Evolutionary conservation across 2,113 vertebrate genomes (phyloP).

Genomic region (Empidonax traillii): DNA sequence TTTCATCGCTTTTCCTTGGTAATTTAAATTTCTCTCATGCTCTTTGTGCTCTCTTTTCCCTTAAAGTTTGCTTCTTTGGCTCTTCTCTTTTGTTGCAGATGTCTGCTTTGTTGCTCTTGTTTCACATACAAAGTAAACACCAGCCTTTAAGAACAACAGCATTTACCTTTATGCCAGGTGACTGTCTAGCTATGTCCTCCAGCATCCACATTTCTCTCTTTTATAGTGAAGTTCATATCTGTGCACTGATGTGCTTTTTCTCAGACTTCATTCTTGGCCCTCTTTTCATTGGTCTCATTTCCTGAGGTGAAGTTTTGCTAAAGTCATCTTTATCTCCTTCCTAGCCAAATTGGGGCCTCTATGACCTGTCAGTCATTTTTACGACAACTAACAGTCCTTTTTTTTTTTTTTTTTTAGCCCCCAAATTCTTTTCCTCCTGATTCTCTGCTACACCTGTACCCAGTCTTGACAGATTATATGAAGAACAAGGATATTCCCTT

Average conservation of each 20-base stretch:
- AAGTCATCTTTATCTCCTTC: background rate
- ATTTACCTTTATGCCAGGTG: background rate
- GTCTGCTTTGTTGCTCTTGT: background rate
- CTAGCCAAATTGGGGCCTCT: background rate
- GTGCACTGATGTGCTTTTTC: background rate
- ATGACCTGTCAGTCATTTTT: background rate
- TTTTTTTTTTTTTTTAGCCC: background rate
- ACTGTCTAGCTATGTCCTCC: background rate
- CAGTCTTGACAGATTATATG: background rate
- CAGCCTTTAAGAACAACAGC: background rate
- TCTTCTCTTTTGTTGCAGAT: background rate
- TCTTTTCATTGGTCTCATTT: background rate
- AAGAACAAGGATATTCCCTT: background rate
- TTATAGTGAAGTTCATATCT: background rate
- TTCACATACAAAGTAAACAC: background rate
- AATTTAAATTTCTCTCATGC: background rate
- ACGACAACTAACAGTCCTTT: background rate
- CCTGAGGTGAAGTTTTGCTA: background rate
- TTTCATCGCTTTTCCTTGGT: background rate
- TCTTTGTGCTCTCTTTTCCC: background rate
- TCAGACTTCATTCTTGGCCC: background rate
- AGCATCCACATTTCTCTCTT: background rate
- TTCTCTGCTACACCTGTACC: background rate
- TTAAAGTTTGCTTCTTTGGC: background rate
- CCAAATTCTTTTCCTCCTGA: background rate